phyloP scores from a whole-genome alignment of 2,888 invertebrate species.

The Rosalia funebris region DNA sequence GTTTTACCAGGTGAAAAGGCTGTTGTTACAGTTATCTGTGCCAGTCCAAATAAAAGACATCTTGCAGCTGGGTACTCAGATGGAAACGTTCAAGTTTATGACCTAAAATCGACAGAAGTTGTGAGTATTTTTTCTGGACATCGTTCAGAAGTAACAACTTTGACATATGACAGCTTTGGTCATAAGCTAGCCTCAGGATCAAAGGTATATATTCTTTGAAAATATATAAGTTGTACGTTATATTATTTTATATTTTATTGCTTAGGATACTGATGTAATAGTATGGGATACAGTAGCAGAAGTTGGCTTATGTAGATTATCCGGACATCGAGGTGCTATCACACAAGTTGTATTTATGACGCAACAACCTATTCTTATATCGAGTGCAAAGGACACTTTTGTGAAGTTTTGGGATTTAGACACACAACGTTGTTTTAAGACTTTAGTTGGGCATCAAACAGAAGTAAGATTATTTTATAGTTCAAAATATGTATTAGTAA shows the following conservation, averaged over 20 bases:
- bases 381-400: constrained; percentile 92
- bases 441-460: constrained; percentile 86
- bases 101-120: constrained; percentile 77
- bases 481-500: background rate
- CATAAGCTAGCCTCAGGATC: constrained; percentile 89
- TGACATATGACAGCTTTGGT: constrained; percentile 86
- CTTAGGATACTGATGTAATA: constrained; percentile 91
- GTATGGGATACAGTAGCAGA: constrained; percentile 95
- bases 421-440: constrained; percentile 95
- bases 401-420: constrained; percentile 98
- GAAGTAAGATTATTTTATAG: constrained; percentile 74
- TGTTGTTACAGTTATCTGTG: constrained; percentile 79
- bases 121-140: constrained; percentile 85
- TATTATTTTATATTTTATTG: constrained; percentile 40
- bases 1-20: constrained; percentile 83
- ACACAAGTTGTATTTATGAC: constrained; percentile 83
- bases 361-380: constrained; percentile 75
- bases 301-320: constrained; percentile 86
- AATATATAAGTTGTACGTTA: background rate
- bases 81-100: constrained; percentile 86
- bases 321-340: constrained; percentile 90
- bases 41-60: constrained; percentile 79
- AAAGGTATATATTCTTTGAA: constrained; percentile 68
- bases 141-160: constrained; percentile 81
- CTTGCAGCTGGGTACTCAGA: constrained; percentile 93